A percentile compares a stretch with the other conserved stretches of the same genome.
Conservation (phyloP, 2,113 vertebrate genomes). For the Sminthopsis crassicaudata region DNA sequence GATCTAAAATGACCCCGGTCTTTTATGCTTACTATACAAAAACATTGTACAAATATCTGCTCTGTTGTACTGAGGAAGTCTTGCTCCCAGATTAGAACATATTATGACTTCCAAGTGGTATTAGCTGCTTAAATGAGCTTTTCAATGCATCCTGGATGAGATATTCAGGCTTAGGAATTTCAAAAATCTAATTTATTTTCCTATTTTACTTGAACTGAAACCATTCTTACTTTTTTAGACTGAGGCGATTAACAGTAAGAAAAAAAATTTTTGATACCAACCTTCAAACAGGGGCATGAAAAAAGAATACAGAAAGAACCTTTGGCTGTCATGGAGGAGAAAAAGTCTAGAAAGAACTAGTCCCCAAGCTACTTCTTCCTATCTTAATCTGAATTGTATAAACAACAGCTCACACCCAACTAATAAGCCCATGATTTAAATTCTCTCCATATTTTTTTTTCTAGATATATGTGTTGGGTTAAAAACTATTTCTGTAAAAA, state of each 20-base stretch:
- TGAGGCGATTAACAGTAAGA: conserved; percentile 52
- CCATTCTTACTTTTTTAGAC: conserved; percentile 31
- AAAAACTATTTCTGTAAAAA: conserved; percentile 60
- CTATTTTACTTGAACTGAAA: conserved; percentile 36
- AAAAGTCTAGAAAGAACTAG: conserved; percentile 49
- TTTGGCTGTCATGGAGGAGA: conserved; percentile 39
- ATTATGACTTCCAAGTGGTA: conserved; percentile 51
- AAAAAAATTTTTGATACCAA: conserved; percentile 51
- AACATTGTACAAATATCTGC: conserved; percentile 53
- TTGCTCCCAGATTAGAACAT: conserved; percentile 11
- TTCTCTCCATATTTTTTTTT: conserved; percentile 41
- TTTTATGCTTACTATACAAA: conserved; percentile 28
- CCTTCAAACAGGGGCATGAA: conserved; percentile 51
- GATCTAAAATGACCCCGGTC: conserved; percentile 52
- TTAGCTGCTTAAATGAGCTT: conserved; percentile 40
- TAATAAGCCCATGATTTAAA: conserved; percentile 18
- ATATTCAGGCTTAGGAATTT: conserved; percentile 26
- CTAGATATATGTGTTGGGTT: conserved; percentile 19
- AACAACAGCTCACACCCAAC: background rate
- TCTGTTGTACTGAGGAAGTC: conserved; percentile 31
- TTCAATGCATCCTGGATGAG: conserved; percentile 54
- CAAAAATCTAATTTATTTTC: background rate
- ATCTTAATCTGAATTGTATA: background rate
- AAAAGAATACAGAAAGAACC: conserved; percentile 43
- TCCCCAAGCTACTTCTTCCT: background rate